Conservation (phyloP, 37 sponge, comb jelly and placozoan genomes). For the Diacarnus erythraeanus region DNA sequence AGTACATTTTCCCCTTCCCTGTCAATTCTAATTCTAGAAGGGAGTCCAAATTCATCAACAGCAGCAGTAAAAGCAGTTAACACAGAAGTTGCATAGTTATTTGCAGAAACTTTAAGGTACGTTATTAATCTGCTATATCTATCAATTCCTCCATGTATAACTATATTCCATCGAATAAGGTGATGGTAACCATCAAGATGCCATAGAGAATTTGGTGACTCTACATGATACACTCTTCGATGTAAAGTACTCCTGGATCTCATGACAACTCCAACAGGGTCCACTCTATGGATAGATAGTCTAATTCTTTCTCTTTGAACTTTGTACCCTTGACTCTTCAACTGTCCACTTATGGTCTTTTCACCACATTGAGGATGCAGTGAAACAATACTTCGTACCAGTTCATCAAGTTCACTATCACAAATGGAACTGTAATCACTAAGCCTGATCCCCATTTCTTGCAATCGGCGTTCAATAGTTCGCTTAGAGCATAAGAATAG, state of each 20-base stretch:
- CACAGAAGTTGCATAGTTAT: conserved; percentile 64
- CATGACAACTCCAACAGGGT: conserved; percentile 33
- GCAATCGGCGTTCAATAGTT: conserved; percentile 45
- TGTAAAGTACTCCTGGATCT: conserved; percentile 16
- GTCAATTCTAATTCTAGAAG: conserved; percentile 67
- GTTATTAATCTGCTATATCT: conserved; percentile 42
- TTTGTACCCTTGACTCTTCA: conserved; percentile 5
- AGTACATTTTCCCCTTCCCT: conserved; percentile 69
- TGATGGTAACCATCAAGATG: conserved; percentile 61
- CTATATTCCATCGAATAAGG: conserved; percentile 46
- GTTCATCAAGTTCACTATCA: conserved; percentile 14
- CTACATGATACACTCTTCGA: conserved; percentile 41
- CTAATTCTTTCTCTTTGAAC: conserved; percentile 28
- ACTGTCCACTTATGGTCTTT: conserved; percentile 6
- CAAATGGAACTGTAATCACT: conserved; percentile 11
- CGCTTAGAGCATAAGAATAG: conserved; percentile 38
- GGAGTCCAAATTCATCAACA: conserved; percentile 53
- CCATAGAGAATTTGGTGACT: conserved; percentile 54
- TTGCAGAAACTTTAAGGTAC: conserved; percentile 35
- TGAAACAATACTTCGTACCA: not conserved
- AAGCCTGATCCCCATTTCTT: not conserved
- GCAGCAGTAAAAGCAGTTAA: conserved; percentile 32
- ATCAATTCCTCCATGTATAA: conserved; percentile 60
- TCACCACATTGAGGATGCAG: conserved; percentile 38
- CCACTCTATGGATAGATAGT: conserved; percentile 33